Evolutionary conservation across 1,140 invertebrate species (phyloP), one percentile per base, ranked within the genome.

Genomic region (Pachyrhynchus sulphureomaculatus): DNA sequence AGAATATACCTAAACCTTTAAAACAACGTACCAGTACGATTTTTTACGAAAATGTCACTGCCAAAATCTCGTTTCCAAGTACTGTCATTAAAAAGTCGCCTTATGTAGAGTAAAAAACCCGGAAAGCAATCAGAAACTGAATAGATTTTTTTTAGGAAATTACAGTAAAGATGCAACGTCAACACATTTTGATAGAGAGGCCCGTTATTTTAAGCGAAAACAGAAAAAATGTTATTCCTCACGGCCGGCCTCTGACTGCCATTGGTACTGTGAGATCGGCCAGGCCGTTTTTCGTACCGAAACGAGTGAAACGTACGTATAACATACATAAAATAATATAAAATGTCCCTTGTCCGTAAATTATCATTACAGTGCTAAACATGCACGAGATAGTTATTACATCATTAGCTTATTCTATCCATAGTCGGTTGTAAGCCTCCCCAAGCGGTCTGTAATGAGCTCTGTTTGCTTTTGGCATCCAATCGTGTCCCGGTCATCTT

Each of bases 191-290:
- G 5, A 10, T 29, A 6, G 13, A 54, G 2, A 6, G n/a, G 10
- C 37, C 51, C 2, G 51, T 54, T 2, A 41, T 54, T 41, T 21
- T 54, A 21, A 54, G 51, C 23, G 39, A 54, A 23, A 20, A 54
- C 17, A 54, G 41, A 15, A 2, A 5, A 39, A 41, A 54, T n/a
- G 51, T 54, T 4, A 54, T 54, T 1, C n/a, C 23, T 0, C 34
- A 54, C 18, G 51, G 37, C 10, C 23, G 37, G 17, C 37, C 51
- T 3, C 24, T 41, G 13, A 29, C 18, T 29, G 21, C 51, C 6
- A 41, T 54, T 2, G 51, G 51, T 18, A 39, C 51, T 9, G 21
- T 39, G 2, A 39, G 37, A 15, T 41, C 51, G 5, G 24, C 2
- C 4, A 41, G 51, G 21, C 37, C 51, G 1, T 54, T 39, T 26